Evolutionary conservation across 1,140 invertebrate genomes (phyloP).

Genomic region (Drosophila baimaii): DNA sequence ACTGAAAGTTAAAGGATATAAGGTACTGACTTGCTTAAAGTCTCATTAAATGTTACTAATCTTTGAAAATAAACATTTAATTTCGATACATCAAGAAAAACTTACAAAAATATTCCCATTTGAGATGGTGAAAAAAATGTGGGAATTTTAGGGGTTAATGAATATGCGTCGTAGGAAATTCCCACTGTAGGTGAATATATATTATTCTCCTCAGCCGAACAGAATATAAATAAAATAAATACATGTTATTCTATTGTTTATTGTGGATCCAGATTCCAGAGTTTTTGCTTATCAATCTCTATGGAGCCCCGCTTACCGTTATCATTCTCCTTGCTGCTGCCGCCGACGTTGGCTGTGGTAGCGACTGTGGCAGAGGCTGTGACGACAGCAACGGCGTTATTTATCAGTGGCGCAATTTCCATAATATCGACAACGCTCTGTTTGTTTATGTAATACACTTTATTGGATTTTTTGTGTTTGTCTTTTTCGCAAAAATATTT

Average conservation of each 20-base stretch:
- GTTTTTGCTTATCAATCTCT: constrained; percentile 15
- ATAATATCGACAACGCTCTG: constrained; percentile 53
- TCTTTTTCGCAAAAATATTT: constrained; percentile 53
- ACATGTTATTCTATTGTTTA: constrained; percentile 17
- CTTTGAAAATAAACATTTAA: no score
- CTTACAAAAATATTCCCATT: background rate
- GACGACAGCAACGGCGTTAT: constrained; percentile 64
- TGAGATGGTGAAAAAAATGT: background rate
- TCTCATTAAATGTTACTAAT: no score
- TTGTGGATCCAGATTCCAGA: constrained; percentile 15
- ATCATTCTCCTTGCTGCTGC: constrained; percentile 61
- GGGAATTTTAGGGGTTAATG: background rate
- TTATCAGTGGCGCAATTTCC: constrained; percentile 75
- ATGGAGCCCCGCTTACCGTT: constrained; percentile 56
- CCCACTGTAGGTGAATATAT: background rate
- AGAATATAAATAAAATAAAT: no score
- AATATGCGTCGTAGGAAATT: constrained; percentile 13
- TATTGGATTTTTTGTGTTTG: constrained; percentile 51
- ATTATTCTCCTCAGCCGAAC: no score
- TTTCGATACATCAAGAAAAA: background rate
- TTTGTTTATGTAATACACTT: constrained; percentile 65
- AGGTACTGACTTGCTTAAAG: no score
- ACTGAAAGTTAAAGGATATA: no score
- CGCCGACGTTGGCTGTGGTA: constrained; percentile 30
- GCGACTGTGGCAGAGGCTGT: constrained; percentile 48